phyloP scores from a whole-genome alignment of 1,140 invertebrate species.

The Leucophenga varia region DNA sequence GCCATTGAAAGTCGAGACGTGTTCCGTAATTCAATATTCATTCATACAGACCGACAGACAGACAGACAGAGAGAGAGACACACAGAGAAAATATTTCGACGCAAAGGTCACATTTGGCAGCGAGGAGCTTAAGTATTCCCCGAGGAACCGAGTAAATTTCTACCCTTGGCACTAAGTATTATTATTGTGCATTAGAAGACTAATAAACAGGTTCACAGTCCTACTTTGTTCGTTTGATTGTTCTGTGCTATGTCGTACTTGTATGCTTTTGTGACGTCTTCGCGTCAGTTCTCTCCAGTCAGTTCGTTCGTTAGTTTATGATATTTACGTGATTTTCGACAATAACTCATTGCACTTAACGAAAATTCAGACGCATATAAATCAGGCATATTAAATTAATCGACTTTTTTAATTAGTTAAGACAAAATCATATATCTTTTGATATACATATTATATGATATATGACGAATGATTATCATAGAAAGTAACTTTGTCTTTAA shows the following conservation, averaged over 20 bases:
- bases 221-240: neutral
- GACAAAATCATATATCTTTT: too few relatives aligned
- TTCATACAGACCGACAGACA: slow-evolving; percentile 9
- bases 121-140: slow-evolving; percentile 45
- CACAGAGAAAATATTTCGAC: slow-evolving; percentile 14
- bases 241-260: too few relatives aligned
- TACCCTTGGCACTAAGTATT: slow-evolving; percentile 52
- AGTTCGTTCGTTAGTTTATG: slow-evolving; percentile 30
- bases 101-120: slow-evolving; percentile 50
- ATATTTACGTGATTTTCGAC: slow-evolving; percentile 48
- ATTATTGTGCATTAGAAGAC: slow-evolving; percentile 53
- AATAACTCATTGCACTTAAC: slow-evolving; percentile 42
- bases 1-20: slow-evolving; percentile 40
- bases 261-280: slow-evolving; percentile 10
- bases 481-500: too few relatives aligned
- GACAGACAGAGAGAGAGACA: neutral
- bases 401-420: slow-evolving; percentile 29
- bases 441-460: too few relatives aligned
- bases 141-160: slow-evolving; percentile 40
- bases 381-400: slow-evolving; percentile 50
- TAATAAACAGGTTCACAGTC: slow-evolving; percentile 50
- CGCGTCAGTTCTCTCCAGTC: slow-evolving; percentile 41
- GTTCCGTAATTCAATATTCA: slow-evolving; percentile 49
- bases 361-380: slow-evolving; percentile 49
- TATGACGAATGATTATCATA: too few relatives aligned